Evolutionary conservation across 1,140 invertebrate species (phyloP).

Genomic region (Bombus breviceps): DNA sequence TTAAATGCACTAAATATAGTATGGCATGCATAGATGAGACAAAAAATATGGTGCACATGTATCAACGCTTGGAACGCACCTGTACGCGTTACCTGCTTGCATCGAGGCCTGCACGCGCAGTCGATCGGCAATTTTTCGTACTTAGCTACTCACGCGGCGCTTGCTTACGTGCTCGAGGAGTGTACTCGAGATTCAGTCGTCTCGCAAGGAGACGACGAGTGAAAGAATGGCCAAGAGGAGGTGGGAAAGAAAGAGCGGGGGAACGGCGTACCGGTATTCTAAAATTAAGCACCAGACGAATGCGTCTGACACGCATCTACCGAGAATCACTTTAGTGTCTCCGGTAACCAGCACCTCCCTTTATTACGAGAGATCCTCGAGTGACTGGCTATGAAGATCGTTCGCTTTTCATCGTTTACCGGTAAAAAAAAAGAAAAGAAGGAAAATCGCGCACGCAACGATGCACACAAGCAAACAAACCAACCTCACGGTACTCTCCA

Average conservation of each 20-base stretch:
- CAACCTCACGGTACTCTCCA: not conserved
- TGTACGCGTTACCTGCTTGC: not conserved
- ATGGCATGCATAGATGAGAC: too few species aligned
- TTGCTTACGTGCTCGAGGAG: slow-evolving; percentile 57
- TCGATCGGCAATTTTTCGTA: slow-evolving; percentile 50
- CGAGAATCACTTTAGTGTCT: slow-evolving; percentile 52
- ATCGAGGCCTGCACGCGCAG: slow-evolving; percentile 15
- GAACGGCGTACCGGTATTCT: slow-evolving; percentile 24
- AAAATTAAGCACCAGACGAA: slow-evolving; percentile 57
- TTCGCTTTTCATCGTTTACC: slow-evolving; percentile 11
- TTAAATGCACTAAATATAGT: too few species aligned
- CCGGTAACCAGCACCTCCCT: slow-evolving; percentile 28
- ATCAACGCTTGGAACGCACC: too few species aligned
- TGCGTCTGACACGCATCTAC: slow-evolving; percentile 56
- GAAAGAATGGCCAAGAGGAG: slow-evolving; percentile 26
- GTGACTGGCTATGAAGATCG: slow-evolving; percentile 12
- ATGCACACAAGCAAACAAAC: not conserved
- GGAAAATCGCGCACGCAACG: not conserved
- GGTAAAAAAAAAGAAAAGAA: not conserved
- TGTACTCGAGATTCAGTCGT: slow-evolving; percentile 39
- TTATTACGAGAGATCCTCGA: slow-evolving; percentile 26
- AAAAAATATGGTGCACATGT: too few species aligned
- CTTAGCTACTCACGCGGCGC: slow-evolving; percentile 25
- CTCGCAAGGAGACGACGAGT: slow-evolving; percentile 26
- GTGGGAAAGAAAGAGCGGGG: not conserved